These are phyloP conservation scores for Tholera decimalis DNA, from an alignment of 2,888 invertebrate genomes.

Conservation along the genomic window DNA sequence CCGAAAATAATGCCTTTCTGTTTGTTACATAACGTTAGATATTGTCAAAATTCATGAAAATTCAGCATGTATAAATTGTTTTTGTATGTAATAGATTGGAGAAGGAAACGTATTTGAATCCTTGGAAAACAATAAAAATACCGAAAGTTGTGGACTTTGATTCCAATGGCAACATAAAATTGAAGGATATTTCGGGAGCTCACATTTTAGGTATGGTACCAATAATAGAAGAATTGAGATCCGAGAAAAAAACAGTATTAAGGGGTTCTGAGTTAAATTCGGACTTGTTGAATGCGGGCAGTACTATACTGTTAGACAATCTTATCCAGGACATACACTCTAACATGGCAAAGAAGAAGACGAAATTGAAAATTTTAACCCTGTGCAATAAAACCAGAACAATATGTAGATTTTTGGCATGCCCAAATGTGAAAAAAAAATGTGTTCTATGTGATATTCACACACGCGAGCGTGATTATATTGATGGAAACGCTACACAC, in stretches of 20 bases:
- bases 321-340: not conserved
- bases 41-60: not conserved
- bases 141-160: constrained; percentile 76
- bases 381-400: constrained; percentile 70
- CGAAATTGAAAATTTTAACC: constrained; percentile 74
- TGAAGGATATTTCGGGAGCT: constrained; percentile 51
- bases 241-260: not conserved
- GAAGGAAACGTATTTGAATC: constrained; percentile 72
- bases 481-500: constrained; percentile 59
- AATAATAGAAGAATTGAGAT: constrained; percentile 34
- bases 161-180: constrained; percentile 67
- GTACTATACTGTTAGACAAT: not conserved
- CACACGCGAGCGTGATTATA: constrained; percentile 32
- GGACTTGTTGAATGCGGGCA: not conserved
- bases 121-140: constrained; percentile 74
- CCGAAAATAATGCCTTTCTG: not conserved
- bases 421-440: constrained; percentile 70
- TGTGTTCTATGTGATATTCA: constrained; percentile 80
- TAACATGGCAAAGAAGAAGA: not conserved
- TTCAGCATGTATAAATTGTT: constrained; percentile 23
- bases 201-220: constrained; percentile 61
- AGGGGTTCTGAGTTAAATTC: not conserved
- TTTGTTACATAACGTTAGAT: not conserved
- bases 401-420: constrained; percentile 79
- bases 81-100: constrained; percentile 62